Evolutionary conservation across 1,140 invertebrate genomes (phyloP).

Genomic region (Pogonomyrmex californicus): DNA sequence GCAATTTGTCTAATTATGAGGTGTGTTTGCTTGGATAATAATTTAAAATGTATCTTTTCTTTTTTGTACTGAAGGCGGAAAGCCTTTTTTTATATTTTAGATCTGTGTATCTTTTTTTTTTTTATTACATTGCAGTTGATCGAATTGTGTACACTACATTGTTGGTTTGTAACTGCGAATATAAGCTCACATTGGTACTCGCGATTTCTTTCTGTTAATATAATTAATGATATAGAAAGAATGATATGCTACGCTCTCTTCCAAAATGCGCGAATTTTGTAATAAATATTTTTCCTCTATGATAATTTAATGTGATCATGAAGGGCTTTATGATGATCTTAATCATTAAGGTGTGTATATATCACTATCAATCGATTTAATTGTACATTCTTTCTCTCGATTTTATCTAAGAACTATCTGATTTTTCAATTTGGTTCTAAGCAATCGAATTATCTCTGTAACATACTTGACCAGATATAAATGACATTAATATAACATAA

Average conservation of each 20-base stretch:
- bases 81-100: background rate
- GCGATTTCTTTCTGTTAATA: conserved; percentile 26
- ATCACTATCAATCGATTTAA: conserved; percentile 65
- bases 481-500: conserved; percentile 55
- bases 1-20: conserved; percentile 21
- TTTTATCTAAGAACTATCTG: conserved; percentile 65
- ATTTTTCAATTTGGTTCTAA: conserved; percentile 38
- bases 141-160: background rate
- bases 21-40: background rate
- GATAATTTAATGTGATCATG: conserved; percentile 75
- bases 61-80: background rate
- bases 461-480: conserved; percentile 43
- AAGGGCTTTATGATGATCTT: conserved; percentile 70
- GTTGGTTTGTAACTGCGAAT: conserved; percentile 2
- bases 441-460: conserved; percentile 43
- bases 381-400: conserved; percentile 62
- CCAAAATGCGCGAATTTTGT: conserved; percentile 55
- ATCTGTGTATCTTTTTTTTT: conserved; percentile 11
- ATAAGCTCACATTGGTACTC: conserved; percentile 44
- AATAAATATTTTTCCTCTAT: conserved; percentile 63
- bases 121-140: background rate
- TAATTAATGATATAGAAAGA: conserved; percentile 46
- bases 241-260: conserved; percentile 51
- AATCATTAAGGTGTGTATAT: conserved; percentile 69
- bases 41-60: conserved; percentile 39